Evolutionary conservation across 2,797 vertebrate genomes (phyloP), one percentile per base, ranked within the genome.

Genomic region (Synanceia verrucosa): DNA sequence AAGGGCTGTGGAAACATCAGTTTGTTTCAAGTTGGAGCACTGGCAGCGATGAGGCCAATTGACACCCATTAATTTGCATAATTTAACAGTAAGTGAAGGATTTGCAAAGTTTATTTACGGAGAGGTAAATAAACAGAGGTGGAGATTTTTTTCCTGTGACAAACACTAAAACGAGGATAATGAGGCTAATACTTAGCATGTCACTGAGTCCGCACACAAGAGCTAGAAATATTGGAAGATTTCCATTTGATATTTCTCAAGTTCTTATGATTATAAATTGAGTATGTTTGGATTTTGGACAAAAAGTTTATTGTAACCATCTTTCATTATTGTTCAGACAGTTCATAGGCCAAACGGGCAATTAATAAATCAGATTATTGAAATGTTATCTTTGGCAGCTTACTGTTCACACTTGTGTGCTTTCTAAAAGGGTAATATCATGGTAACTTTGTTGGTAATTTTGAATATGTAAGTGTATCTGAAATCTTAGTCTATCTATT

Each of bases 51-150:
- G 29, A 66, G 47, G 59, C 29, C 74, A 50, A 31, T 58, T 26
- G 28, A 58, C 50, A 41, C 58, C 47, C 19, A 34, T 58, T 64
- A 66, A 76, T 70, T 71, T 56, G 18, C 36, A 55, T 61, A 73
- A 81, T 55, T 24, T 7, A 13, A 68, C 24, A 56, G 44, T 37
- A n/a, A 70, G 41, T 51, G 39, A 64, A 37, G 59, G 4, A 50
- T 76, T 36, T 31, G 46, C 31, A 18, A 52, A 44, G 24, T 56
- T 58, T 26, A 50, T 73, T 53, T 56, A 63, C 48, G 53, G 55
- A 44, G 33, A 59, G 9, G 13, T 34, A n/a, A n/a, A n/a, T n/a
- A n/a, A n/a, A n/a, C n/a, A n/a, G n/a, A n/a, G n/a, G n/a, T n/a
- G n/a, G n/a, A n/a, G n/a, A n/a, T n/a, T n/a, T n/a, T n/a, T 69